These are phyloP conservation scores for Taeniopygia guttata DNA, from an alignment of 2,797 vertebrate genomes.

Conservation along the genomic window DNA sequence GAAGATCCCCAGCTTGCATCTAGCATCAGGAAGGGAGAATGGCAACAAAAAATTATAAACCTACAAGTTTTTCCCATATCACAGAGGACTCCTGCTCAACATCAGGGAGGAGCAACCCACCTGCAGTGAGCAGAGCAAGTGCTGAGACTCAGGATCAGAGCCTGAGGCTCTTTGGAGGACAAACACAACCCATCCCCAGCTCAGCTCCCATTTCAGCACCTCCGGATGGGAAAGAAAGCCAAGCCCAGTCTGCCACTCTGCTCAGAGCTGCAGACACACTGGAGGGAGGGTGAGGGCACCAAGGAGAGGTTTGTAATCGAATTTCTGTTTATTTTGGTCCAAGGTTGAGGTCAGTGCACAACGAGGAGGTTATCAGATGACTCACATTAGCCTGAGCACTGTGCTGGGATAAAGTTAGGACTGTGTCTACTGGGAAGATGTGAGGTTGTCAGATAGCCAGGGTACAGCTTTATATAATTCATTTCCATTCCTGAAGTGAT, in stretches of 20 bases:
- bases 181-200: neutral
- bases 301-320: constrained; percentile 43
- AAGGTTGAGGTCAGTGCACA: constrained; percentile 59
- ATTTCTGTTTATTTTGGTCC: constrained; percentile 67
- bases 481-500: constrained; percentile 50
- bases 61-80: neutral
- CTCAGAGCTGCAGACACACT: neutral
- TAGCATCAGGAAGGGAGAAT: neutral
- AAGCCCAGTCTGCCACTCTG: neutral
- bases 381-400: constrained; percentile 12
- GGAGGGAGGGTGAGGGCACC: neutral
- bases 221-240: neutral
- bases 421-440: constrained; percentile 52
- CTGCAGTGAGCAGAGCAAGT: neutral
- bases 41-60: neutral
- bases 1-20: neutral
- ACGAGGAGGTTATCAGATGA: constrained; percentile 60
- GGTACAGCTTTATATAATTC: constrained; percentile 44
- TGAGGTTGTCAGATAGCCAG: constrained; percentile 37
- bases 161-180: neutral
- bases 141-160: neutral
- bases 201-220: neutral
- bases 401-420: constrained; percentile 52
- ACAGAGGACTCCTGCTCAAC: neutral
- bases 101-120: neutral